These are phyloP conservation scores for Norana najaformis DNA, from an alignment of 2,888 invertebrate genomes.

Conservation along the genomic window DNA sequence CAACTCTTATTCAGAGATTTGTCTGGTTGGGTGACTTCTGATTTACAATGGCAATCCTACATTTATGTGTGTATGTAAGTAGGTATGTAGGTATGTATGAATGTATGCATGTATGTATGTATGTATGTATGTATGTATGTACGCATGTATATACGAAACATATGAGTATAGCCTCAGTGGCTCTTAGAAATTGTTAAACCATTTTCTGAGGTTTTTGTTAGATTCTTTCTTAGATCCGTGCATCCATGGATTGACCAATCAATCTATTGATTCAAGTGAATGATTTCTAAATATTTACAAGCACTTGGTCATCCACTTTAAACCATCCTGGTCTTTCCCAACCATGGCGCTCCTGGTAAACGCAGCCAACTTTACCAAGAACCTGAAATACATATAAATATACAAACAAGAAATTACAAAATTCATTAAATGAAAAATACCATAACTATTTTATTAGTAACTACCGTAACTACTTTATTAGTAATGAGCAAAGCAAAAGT, in stretches of 20 bases:
- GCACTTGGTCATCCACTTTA: slow-evolving; percentile 25
- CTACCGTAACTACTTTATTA: not conserved
- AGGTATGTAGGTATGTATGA: not conserved
- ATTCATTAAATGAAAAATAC: not conserved
- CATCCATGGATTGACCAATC: not conserved
- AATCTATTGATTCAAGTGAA: not conserved
- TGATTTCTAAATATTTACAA: slow-evolving; percentile 22
- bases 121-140: not conserved
- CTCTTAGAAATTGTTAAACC: not conserved
- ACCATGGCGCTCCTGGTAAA: slow-evolving; percentile 84
- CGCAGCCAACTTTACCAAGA: slow-evolving; percentile 76
- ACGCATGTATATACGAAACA: not conserved
- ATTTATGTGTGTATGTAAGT: not conserved
- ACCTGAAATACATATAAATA: slow-evolving; percentile 62
- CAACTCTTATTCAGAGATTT: not conserved
- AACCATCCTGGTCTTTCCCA: slow-evolving; percentile 90
- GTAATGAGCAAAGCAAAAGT: not conserved
- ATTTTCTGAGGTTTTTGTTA: not conserved
- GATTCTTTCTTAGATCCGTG: not conserved
- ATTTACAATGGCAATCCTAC: not conserved
- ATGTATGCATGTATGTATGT: not conserved
- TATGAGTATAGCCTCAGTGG: not conserved
- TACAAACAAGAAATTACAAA: not conserved
- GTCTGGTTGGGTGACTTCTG: not conserved
- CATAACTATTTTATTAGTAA: not conserved